A percentile compares a stretch with the other conserved stretches of the same genome.
phyloP scores from a whole-genome alignment of 2,797 vertebrate species.

The Coranthus polyacanthus region DNA sequence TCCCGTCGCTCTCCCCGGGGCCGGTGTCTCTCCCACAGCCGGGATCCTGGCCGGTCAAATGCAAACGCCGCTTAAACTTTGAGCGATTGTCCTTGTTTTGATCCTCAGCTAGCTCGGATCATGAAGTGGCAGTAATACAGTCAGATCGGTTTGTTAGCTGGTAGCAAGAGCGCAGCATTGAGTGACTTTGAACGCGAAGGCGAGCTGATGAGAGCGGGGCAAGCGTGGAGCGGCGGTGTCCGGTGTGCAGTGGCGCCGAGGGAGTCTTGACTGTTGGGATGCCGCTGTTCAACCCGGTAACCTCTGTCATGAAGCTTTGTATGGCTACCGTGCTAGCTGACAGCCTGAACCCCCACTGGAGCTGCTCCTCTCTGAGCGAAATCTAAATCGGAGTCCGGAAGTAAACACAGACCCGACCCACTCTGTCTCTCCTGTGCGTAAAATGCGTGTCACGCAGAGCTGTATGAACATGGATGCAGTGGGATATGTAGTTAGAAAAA shows the following conservation, averaged over 20 bases:
- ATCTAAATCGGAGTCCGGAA: slow-evolving; percentile 89
- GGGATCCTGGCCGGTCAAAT: slow-evolving; percentile 40
- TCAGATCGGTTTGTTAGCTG: slow-evolving; percentile 65
- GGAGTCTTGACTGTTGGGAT: slow-evolving; percentile 40
- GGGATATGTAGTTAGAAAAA: slow-evolving; percentile 57
- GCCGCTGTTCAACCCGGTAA: slow-evolving; percentile 64
- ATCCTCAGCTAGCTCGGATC: slow-evolving; percentile 67
- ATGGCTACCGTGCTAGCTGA: slow-evolving; percentile 66
- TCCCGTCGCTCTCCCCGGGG: slow-evolving; percentile 59
- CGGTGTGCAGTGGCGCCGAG: slow-evolving; percentile 47
- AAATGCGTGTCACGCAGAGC: slow-evolving; percentile 60
- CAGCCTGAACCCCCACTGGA: slow-evolving; percentile 62
- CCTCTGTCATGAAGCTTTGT: slow-evolving; percentile 81
- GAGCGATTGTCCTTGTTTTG: slow-evolving; percentile 76
- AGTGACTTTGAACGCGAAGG: slow-evolving; percentile 73
- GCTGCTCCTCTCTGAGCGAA: slow-evolving; percentile 71
- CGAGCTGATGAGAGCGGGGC: slow-evolving; percentile 39
- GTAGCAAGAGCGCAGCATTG: slow-evolving; percentile 60
- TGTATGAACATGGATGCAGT: slow-evolving; percentile 26
- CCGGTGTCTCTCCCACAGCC: slow-evolving; percentile 55
- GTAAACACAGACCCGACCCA: slow-evolving; percentile 90
- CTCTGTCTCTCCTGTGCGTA: slow-evolving; percentile 70
- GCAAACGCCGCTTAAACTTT: slow-evolving; percentile 60
- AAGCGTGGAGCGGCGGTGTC: slow-evolving; percentile 46
- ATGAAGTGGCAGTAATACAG: slow-evolving; percentile 56